Percentiles rank a stretch among this genome's conserved stretches.
Conservation (phyloP, 2,888 invertebrate species). For the Agriotes lineatus region DNA sequence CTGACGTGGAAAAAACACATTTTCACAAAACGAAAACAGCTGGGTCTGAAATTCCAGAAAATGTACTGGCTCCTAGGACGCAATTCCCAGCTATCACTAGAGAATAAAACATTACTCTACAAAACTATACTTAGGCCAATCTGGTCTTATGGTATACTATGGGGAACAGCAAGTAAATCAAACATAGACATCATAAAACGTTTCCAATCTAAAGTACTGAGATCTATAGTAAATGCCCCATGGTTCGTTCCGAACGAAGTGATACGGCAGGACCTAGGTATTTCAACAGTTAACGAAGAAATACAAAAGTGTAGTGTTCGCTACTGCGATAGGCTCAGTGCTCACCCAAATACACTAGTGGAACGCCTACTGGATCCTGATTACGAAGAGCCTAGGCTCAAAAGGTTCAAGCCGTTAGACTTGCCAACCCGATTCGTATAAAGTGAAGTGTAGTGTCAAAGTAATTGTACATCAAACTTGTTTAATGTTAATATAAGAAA, state of each 20-base stretch:
- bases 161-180: neutral
- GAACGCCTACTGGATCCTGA: neutral
- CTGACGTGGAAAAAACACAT: slow-evolving; percentile 1
- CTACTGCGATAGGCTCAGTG: neutral
- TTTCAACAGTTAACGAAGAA: neutral
- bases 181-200: slow-evolving; percentile 8
- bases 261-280: neutral
- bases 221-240: slow-evolving; percentile 8
- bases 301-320: slow-evolving; percentile 5
- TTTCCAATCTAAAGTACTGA: slow-evolving; percentile 5
- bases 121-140: neutral
- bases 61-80: slow-evolving; percentile 9
- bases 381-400: neutral
- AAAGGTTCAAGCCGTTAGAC: neutral
- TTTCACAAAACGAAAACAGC: slow-evolving; percentile 5
- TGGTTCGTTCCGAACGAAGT: slow-evolving; percentile 7
- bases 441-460: neutral
- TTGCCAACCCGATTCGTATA: neutral
- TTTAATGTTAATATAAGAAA: neutral
- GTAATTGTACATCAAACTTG: neutral
- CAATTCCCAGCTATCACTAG: neutral
- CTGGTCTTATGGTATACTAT: slow-evolving; percentile 1
- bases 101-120: slow-evolving; percentile 8
- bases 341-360: slow-evolving; percentile 3
- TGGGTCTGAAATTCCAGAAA: neutral